These are phyloP conservation scores for Microtus montanus DNA, from an alignment of 2,113 vertebrate species.

Conservation along the genomic window DNA sequence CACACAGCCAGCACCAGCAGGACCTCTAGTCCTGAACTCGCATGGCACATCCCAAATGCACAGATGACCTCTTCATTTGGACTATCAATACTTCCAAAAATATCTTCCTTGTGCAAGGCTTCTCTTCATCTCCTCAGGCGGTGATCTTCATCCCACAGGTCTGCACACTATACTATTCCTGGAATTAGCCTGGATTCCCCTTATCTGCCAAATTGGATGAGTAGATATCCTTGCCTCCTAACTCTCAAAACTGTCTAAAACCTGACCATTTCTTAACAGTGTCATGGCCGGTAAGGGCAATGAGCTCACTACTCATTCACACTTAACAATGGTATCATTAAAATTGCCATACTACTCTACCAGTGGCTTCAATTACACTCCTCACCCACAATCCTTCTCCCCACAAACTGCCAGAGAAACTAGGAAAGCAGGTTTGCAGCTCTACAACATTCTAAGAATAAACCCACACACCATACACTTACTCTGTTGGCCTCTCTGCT, in stretches of 20 bases:
- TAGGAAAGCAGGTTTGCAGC: neutral
- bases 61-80: neutral
- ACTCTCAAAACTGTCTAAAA: neutral
- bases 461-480: fast-evolving
- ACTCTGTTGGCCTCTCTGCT: too few species aligned
- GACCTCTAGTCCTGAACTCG: neutral
- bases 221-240: neutral
- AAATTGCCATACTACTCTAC: neutral
- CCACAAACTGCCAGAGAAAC: neutral
- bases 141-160: neutral
- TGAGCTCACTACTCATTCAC: neutral
- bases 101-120: neutral
- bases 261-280: neutral
- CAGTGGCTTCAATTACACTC: neutral
- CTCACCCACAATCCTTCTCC: neutral
- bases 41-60: neutral
- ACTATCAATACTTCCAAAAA: neutral
- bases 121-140: neutral
- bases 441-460: neutral
- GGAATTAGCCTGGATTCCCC: neutral
- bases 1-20: neutral
- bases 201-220: neutral
- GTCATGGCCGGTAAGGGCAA: neutral
- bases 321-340: neutral
- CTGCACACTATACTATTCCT: neutral